Conservation (phyloP, 2,113 vertebrate genomes). For the Channa argus region DNA sequence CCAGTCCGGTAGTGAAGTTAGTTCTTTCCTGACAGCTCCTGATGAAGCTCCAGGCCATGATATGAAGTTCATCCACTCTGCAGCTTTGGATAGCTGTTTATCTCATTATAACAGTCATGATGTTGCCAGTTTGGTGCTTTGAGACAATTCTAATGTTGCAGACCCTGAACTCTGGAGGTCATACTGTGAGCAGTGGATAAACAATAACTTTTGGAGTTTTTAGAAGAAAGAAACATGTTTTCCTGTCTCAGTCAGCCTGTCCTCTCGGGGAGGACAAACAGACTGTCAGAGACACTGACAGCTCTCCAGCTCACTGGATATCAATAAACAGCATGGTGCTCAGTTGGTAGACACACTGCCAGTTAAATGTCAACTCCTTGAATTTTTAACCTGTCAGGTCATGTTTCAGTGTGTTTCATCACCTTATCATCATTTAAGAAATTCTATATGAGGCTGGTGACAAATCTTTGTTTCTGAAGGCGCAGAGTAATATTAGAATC, state of each 20-base stretch:
- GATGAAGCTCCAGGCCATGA: slow-evolving; percentile 34
- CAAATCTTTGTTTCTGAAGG: slow-evolving; percentile 7
- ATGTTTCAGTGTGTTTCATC: slow-evolving; percentile 42
- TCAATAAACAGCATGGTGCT: slow-evolving; percentile 16
- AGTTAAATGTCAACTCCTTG: slow-evolving; percentile 22
- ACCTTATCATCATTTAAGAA: slow-evolving; percentile 4
- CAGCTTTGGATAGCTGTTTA: slow-evolving; percentile 50
- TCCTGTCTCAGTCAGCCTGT: slow-evolving; percentile 34
- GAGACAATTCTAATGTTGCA: slow-evolving; percentile 46
- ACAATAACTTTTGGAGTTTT: slow-evolving; percentile 41
- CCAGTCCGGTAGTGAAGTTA: slow-evolving; percentile 29
- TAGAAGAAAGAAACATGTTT: neutral
- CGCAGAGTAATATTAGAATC: slow-evolving; percentile 24
- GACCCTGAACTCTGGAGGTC: slow-evolving; percentile 37
- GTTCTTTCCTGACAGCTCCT: slow-evolving; percentile 19
- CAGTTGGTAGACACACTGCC: neutral
- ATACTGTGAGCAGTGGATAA: slow-evolving; percentile 8
- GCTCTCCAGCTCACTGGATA: slow-evolving; percentile 36
- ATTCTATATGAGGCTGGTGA: neutral
- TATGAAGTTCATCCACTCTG: slow-evolving; percentile 41
- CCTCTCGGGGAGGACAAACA: slow-evolving; percentile 19
- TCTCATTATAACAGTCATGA: slow-evolving; percentile 35
- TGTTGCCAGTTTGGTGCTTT: slow-evolving; percentile 46
- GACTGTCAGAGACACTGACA: slow-evolving; percentile 43
- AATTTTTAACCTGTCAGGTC: slow-evolving; percentile 42